Evolutionary conservation across 2,113 vertebrate species (phyloP), one percentile per base, ranked within the genome.

Genomic region (Podocnemis expansa): DNA sequence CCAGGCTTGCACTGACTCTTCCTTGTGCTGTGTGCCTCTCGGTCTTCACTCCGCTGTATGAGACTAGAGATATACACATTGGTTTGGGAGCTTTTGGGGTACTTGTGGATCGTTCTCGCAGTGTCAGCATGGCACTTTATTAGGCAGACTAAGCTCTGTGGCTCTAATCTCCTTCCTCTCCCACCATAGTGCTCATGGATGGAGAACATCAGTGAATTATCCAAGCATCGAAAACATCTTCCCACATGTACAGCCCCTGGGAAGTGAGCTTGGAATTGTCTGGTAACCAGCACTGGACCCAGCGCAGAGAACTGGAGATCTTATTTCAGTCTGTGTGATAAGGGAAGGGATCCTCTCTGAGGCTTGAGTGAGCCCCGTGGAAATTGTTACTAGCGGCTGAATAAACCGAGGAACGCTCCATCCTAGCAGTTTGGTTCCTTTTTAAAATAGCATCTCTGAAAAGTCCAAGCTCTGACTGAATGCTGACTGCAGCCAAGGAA

Each of bases 171-270:
- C 12, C 78, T 12, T 67, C 16, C 43, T 41, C 12, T 85, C n/a
- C 51, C 45, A 67, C 75, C 38, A 34, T 47, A 94, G 92, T 91
- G 89, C 55, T 83, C 85, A 27, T 94, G 92, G 92, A 94, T 94
- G 92, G 84, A 84, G 5, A 94, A 91, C 58, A 80, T 87, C 11
- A 80, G 80, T 43, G 34, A 38, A 5, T 43, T 94, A 27, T 75
- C 63, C 45, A 83, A 43, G 27, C 85, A 94, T 41, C 80, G 85
- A 49, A 54, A 67, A 19, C 22, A 10, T 14, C 25, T n/a, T 24
- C 63, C 43, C 29, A 43, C 12, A 27, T 43, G 9, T 67, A 17
- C 63, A n/a, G 63, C 43, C 25, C 76, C 43, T 49, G 41, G 16
- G 38, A 67, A 67, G 34, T 67, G 63, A 67, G 63, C 34, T 21